phyloP scores from a whole-genome alignment of 2,888 invertebrate genomes.

The Miltochrista miniata region DNA sequence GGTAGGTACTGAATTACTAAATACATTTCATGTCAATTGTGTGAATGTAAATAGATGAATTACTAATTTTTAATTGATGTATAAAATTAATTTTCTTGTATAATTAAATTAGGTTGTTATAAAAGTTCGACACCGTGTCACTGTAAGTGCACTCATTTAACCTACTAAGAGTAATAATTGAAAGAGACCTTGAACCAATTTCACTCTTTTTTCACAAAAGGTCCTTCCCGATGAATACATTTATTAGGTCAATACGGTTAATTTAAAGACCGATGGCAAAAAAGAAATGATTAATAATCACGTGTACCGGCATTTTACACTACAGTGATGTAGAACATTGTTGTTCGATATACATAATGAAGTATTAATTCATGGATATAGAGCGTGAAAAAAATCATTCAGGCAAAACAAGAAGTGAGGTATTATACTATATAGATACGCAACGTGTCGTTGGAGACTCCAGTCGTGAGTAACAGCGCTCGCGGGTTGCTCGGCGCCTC shows the following conservation, averaged over 20 bases:
- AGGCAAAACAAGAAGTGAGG: constrained; percentile 71
- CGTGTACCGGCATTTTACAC: constrained; percentile 25
- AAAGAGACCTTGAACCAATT: constrained; percentile 56
- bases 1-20: too few relatives aligned
- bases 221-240: constrained; percentile 49
- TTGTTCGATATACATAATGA: constrained; percentile 61
- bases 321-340: constrained; percentile 24
- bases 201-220: constrained; percentile 52
- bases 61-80: too few relatives aligned
- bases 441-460: constrained; percentile 50
- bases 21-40: too few relatives aligned
- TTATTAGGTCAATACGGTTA: constrained; percentile 57
- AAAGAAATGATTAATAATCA: constrained; percentile 42
- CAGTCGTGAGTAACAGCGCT: constrained; percentile 62
- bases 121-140: background rate
- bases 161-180: constrained; percentile 10
- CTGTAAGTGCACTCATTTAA: background rate
- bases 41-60: too few relatives aligned
- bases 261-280: constrained; percentile 34
- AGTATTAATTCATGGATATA: constrained; percentile 75
- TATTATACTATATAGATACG: constrained; percentile 80
- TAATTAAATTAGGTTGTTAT: too few relatives aligned
- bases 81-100: too few relatives aligned
- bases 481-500: constrained; percentile 49
- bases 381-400: constrained; percentile 79